These are phyloP conservation scores for Dicaeum eximium DNA, from an alignment of 2,113 vertebrate genomes.

Conservation along the genomic window DNA sequence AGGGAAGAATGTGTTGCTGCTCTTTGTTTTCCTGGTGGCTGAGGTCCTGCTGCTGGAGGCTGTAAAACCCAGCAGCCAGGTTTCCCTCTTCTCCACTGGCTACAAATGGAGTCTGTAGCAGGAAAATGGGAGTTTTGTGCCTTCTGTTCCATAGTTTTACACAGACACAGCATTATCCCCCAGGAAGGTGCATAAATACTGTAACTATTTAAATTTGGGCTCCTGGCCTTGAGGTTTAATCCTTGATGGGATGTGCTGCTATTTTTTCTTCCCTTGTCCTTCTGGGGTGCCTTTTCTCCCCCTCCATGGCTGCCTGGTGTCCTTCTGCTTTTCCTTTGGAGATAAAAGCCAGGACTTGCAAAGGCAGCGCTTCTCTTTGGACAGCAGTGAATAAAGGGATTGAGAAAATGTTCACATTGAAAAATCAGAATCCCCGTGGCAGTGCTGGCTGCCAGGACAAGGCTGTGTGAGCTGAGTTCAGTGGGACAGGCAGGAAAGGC, in stretches of 20 bases:
- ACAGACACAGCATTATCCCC: neutral
- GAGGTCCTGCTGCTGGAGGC: neutral
- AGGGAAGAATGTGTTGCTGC: neutral
- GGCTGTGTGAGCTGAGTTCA: neutral
- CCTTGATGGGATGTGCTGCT: neutral
- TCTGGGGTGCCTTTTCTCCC: neutral
- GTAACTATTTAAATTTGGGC: neutral
- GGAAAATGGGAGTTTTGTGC: neutral
- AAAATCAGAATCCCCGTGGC: neutral
- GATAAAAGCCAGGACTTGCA: neutral
- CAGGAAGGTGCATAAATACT: neutral
- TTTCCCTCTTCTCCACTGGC: neutral
- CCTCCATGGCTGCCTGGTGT: neutral
- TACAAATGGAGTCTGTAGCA: neutral
- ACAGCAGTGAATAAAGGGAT: neutral
- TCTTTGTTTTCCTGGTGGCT: neutral
- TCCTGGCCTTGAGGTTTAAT: neutral
- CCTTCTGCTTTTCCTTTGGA: neutral
- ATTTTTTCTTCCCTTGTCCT: neutral
- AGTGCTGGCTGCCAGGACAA: neutral
- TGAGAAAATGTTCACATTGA: neutral
- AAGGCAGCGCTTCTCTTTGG: neutral
- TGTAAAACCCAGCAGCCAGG: neutral
- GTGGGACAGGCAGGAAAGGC: neutral
- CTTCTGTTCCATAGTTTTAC: neutral